Percentiles rank a stretch among this genome's conserved stretches.
Conservation (phyloP, 2,113 vertebrate genomes). For the Bagarius yarrelli region DNA sequence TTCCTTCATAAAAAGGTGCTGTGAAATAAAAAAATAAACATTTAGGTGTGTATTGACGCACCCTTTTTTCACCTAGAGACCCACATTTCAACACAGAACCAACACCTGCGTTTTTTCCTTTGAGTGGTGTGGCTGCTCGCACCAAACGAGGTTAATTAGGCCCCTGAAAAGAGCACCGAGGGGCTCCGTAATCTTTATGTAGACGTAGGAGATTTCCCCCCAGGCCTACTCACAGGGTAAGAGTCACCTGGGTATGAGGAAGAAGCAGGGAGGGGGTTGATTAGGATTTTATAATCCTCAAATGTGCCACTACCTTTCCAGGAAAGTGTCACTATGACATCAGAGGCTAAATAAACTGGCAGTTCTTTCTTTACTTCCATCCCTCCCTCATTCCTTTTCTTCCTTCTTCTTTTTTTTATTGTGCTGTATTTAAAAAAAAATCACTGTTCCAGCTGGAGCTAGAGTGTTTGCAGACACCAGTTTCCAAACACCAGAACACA, state of each 20-base stretch:
- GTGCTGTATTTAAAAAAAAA: conserved; percentile 67
- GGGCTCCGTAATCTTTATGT: conserved; percentile 34
- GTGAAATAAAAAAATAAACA: neutral
- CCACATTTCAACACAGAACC: conserved; percentile 18
- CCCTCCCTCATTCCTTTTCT: conserved; percentile 63
- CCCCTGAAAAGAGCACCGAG: conserved; percentile 32
- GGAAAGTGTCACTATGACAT: conserved; percentile 38
- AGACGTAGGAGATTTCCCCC: conserved; percentile 18
- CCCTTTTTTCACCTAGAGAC: conserved; percentile 35
- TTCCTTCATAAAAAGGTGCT: neutral
- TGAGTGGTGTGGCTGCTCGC: conserved; percentile 25
- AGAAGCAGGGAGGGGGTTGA: conserved; percentile 43
- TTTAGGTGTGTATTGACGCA: conserved; percentile 26
- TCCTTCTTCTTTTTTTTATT: conserved; percentile 70
- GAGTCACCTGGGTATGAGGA: neutral
- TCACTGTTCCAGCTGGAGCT: conserved; percentile 67
- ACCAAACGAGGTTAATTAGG: conserved; percentile 43
- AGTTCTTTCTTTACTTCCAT: conserved; percentile 66
- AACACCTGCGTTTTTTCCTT: conserved; percentile 36
- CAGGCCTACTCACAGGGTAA: conserved; percentile 11
- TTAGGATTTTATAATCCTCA: conserved; percentile 34
- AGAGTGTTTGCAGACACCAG: conserved; percentile 63
- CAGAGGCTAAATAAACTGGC: conserved; percentile 65
- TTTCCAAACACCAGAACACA: conserved; percentile 58
- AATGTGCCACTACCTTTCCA: conserved; percentile 37